phyloP scores from a whole-genome alignment of 1,140 invertebrate species.

The Drosophila sturtevanti region DNA sequence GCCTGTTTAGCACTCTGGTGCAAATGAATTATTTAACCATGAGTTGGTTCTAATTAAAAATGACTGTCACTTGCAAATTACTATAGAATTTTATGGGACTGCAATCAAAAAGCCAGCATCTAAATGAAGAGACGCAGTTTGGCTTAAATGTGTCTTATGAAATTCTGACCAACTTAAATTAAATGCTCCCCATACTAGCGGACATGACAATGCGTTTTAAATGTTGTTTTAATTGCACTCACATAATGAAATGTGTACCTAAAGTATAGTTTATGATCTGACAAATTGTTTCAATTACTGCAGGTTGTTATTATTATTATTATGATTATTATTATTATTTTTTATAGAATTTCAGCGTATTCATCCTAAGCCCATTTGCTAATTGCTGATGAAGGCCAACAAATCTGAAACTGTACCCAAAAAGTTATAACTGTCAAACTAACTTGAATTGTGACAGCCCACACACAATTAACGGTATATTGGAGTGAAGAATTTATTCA shows the following conservation, averaged over 20 bases:
- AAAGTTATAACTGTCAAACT: not conserved
- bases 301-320: not conserved
- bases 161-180: constrained; percentile 57
- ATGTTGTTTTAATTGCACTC: constrained; percentile 66
- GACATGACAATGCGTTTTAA: constrained; percentile 64
- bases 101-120: constrained; percentile 3
- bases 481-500: constrained; percentile 10
- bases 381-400: constrained; percentile 39
- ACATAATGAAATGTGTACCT: constrained; percentile 42
- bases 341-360: constrained; percentile 50
- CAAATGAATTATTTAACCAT: constrained; percentile 20
- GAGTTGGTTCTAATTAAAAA: constrained; percentile 21
- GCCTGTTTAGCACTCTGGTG: constrained; percentile 25
- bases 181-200: constrained; percentile 60
- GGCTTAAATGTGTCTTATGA: constrained; percentile 24
- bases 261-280: constrained; percentile 30
- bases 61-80: constrained; percentile 31
- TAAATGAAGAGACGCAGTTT: constrained; percentile 2
- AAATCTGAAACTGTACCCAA: constrained; percentile 6
- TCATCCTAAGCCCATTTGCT: constrained; percentile 50
- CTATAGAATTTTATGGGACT: constrained; percentile 28
- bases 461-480: constrained; percentile 34
- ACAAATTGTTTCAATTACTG: not conserved
- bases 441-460: constrained; percentile 17
- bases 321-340: not conserved